Percentiles rank a stretch among this genome's conserved stretches.
Evolutionary conservation across 92 coral and sea anemone species (phyloP).

Genomic region (Nematostella vectensis): DNA sequence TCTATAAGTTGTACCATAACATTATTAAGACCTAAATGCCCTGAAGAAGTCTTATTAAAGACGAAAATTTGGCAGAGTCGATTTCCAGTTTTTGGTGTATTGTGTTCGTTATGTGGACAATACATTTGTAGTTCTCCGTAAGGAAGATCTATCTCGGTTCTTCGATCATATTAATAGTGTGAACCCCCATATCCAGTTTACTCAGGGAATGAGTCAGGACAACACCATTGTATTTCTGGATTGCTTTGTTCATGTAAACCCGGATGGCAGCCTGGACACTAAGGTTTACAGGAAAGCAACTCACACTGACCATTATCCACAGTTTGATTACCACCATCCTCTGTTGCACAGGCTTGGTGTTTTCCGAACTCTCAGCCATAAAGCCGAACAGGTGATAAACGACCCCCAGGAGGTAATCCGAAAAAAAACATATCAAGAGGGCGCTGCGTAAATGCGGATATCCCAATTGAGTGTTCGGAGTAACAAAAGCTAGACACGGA

Average conservation of each 20-base stretch:
- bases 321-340: conserved; percentile 3
- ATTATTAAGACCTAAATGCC: too few species aligned
- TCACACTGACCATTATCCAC: conserved; percentile 2
- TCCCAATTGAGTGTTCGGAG: conserved; percentile 14
- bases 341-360: conserved; percentile 9
- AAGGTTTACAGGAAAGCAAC: conserved; percentile 5
- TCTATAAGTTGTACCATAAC: too few species aligned
- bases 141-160: background rate
- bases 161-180: conserved; percentile 6
- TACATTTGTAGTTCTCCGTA: conserved; percentile 4
- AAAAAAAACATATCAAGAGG: conserved; percentile 9
- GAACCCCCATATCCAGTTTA: background rate
- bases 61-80: too few species aligned
- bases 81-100: too few species aligned
- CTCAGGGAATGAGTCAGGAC: conserved; percentile 6
- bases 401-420: conserved; percentile 1
- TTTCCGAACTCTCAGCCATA: conserved; percentile 1
- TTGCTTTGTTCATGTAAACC: conserved; percentile 7
- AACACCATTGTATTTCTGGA: conserved; percentile 8
- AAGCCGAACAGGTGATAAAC: conserved; percentile 4
- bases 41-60: too few species aligned
- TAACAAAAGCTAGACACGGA: conserved; percentile 2
- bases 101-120: conserved; percentile 12
- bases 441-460: conserved; percentile 9
- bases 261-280: conserved; percentile 4